phyloP scores from a whole-genome alignment of 2,888 invertebrate species.

The Pseudococcus jackbeardsleyi region DNA sequence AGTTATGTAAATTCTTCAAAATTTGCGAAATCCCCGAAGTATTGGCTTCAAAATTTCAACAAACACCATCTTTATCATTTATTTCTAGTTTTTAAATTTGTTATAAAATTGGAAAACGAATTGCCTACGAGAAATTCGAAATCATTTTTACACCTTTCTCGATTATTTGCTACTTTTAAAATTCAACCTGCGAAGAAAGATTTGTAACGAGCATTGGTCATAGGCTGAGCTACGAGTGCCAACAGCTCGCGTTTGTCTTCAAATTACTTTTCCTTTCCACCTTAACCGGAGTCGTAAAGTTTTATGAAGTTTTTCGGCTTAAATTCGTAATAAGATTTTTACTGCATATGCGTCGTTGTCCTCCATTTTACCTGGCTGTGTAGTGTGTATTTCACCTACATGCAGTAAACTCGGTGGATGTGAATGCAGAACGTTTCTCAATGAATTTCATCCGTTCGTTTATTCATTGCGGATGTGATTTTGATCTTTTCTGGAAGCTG shows the following conservation, averaged over 20 bases:
- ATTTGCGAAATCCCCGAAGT: no score
- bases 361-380: not conserved
- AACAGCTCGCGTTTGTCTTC: not conserved
- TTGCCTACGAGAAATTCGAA: no score
- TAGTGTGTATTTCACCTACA: not conserved
- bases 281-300: conserved; percentile 19
- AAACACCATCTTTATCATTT: no score
- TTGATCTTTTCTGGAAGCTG: not conserved
- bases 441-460: conserved; percentile 10
- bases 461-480: not conserved
- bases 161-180: not conserved
- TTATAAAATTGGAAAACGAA: no score
- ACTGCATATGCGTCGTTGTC: conserved; percentile 1
- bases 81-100: no score
- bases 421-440: not conserved
- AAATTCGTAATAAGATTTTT: conserved; percentile 31
- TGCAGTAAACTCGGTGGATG: not conserved
- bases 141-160: not conserved
- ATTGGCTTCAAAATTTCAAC: no score
- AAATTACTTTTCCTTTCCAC: conserved; percentile 15
- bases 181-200: not conserved
- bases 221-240: not conserved
- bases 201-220: not conserved
- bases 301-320: conserved; percentile 37
- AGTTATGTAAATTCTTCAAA: no score